Conservation (phyloP, 2,888 invertebrate species). For the Tinea pellionella region DNA sequence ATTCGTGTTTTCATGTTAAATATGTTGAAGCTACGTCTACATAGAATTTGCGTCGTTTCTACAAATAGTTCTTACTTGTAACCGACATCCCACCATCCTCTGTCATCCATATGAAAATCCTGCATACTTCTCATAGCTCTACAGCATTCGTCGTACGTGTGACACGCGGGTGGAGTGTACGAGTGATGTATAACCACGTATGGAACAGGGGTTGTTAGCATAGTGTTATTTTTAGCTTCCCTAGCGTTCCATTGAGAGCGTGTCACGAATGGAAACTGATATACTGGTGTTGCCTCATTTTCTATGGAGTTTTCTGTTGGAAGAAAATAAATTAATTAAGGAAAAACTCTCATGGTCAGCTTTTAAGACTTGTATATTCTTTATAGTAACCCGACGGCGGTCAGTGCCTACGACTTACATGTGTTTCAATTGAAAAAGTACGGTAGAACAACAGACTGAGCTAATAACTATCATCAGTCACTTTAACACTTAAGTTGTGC, state of each 20-base stretch:
- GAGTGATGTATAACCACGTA: constrained; percentile 81
- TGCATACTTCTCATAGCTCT: constrained; percentile 75
- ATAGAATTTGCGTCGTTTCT: too few relatives aligned
- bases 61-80: constrained; percentile 37
- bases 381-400: too few relatives aligned
- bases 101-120: constrained; percentile 69
- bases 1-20: neutral
- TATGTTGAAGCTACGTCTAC: too few relatives aligned
- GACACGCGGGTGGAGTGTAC: constrained; percentile 70
- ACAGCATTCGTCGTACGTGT: constrained; percentile 56
- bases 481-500: too few relatives aligned
- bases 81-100: constrained; percentile 76
- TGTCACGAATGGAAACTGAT: constrained; percentile 40
- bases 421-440: too few relatives aligned
- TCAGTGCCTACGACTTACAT: too few relatives aligned
- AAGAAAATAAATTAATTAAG: neutral
- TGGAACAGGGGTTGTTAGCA: constrained; percentile 70
- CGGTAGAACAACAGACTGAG: too few relatives aligned
- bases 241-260: constrained; percentile 73
- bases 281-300: constrained; percentile 34
- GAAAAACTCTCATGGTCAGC: too few relatives aligned
- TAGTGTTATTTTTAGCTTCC: constrained; percentile 46
- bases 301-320: constrained; percentile 21
- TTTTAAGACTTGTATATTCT: too few relatives aligned
- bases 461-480: too few relatives aligned